Evolutionary conservation across 2,888 invertebrate species (phyloP).

Genomic region (Hipparchia semele): DNA sequence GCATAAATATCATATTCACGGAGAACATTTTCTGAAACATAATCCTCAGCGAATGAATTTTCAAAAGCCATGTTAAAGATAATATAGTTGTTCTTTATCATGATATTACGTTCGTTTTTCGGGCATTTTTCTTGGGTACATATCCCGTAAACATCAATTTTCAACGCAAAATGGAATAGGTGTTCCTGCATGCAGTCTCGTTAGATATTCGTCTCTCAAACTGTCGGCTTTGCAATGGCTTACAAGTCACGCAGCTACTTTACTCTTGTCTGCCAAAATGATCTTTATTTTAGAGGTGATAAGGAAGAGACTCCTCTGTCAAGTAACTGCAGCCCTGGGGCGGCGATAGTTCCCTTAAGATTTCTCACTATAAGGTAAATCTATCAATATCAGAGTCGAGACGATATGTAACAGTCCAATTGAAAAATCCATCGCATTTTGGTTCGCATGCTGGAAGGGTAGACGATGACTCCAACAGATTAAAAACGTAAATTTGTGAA

Average conservation of each 20-base stretch:
- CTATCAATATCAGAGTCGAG: constrained; percentile 63
- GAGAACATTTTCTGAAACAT: constrained; percentile 64
- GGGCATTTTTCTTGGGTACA: constrained; percentile 51
- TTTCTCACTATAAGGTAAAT: constrained; percentile 57
- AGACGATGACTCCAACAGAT: constrained; percentile 52
- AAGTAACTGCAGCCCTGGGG: constrained; percentile 48
- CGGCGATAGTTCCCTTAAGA: constrained; percentile 48
- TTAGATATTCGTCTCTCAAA: constrained; percentile 52
- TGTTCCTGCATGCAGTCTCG: constrained; percentile 59
- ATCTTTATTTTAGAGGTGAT: constrained; percentile 45
- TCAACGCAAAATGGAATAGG: constrained; percentile 54
- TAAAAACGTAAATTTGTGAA: constrained; percentile 56
- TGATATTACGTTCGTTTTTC: constrained; percentile 47
- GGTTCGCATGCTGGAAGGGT: constrained; percentile 55
- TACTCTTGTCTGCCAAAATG: constrained; percentile 52
- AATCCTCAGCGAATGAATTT: constrained; percentile 60
- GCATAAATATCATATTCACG: constrained; percentile 76
- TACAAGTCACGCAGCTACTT: constrained; percentile 60
- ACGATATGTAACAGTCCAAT: constrained; percentile 63
- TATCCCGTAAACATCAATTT: constrained; percentile 56
- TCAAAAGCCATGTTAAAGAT: constrained; percentile 65
- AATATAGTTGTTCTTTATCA: constrained; percentile 56
- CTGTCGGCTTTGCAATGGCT: constrained; percentile 53
- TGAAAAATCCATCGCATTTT: constrained; percentile 58
- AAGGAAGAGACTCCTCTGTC: constrained; percentile 43